Conservation (phyloP, 2,888 invertebrate species). For the Rugalucina vietnamica region DNA sequence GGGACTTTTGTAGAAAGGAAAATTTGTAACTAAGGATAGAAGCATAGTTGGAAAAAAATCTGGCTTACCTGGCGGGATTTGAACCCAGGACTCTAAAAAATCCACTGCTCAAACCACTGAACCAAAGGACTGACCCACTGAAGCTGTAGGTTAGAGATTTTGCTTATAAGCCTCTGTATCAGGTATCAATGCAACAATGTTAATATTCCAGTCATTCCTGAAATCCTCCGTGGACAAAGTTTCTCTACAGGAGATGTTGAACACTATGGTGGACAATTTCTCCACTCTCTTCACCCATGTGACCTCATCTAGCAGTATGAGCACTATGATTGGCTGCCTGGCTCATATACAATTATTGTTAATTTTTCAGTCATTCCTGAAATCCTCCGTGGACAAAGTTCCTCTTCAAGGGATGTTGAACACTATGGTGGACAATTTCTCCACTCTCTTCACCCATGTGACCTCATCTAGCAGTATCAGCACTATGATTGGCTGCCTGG, state of each 20-base stretch:
- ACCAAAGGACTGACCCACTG: too few relatives aligned
- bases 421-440: slow-evolving; percentile 60
- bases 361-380: background rate
- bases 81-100: too few relatives aligned
- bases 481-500: slow-evolving; percentile 67
- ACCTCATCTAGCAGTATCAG: slow-evolving; percentile 65
- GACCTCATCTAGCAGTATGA: slow-evolving; percentile 64
- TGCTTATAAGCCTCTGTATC: too few relatives aligned
- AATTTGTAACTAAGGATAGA: too few relatives aligned
- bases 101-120: too few relatives aligned
- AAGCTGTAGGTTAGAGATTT: too few relatives aligned
- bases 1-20: background rate
- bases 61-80: too few relatives aligned
- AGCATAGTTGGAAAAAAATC: too few relatives aligned
- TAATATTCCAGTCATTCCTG: too few relatives aligned
- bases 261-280: slow-evolving; percentile 60
- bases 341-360: too few relatives aligned
- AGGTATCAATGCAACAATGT: too few relatives aligned
- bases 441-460: slow-evolving; percentile 68
- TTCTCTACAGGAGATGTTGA: slow-evolving; percentile 58
- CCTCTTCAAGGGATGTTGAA: slow-evolving; percentile 60
- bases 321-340: slow-evolving; percentile 66
- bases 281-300: slow-evolving; percentile 69
- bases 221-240: background rate
- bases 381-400: background rate